A percentile compares a stretch with the other conserved stretches of the same genome.
Conservation (phyloP, 53 echinoderm and acorn worm species). For the Mesocentrotus franciscanus region DNA sequence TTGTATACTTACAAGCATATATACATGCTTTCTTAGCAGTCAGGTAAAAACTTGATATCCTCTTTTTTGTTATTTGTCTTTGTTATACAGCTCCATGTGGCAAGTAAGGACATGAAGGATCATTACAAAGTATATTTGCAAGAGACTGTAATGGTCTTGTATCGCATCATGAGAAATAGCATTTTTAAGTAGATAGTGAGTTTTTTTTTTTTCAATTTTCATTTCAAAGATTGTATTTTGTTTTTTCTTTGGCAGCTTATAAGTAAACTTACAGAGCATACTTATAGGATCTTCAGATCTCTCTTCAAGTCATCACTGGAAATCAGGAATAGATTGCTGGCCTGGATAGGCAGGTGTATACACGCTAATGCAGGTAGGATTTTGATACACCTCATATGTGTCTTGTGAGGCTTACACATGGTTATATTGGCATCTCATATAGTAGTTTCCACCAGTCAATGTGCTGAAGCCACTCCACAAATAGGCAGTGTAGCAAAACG, state of each 20-base stretch:
- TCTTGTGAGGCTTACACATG: too few species aligned
- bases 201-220: neutral
- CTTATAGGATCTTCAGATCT: conserved; percentile 81
- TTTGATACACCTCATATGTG: neutral
- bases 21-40: too few species aligned
- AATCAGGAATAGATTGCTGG: conserved; percentile 77
- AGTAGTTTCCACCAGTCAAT: too few species aligned
- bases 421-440: neutral
- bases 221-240: neutral
- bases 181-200: neutral
- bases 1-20: too few species aligned
- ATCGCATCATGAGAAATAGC: neutral
- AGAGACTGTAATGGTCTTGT: neutral
- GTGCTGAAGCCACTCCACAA: too few species aligned
- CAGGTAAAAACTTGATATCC: too few species aligned
- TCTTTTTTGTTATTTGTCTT: too few species aligned
- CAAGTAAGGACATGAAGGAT: too few species aligned
- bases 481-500: too few species aligned
- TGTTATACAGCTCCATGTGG: neutral
- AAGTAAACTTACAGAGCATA: conserved; percentile 76
- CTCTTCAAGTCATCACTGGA: conserved; percentile 92
- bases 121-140: too few species aligned
- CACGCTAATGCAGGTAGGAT: conserved; percentile 87
- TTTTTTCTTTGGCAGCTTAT: conserved; percentile 69
- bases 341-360: conserved; percentile 95